Evolutionary conservation across 2,888 invertebrate species (phyloP), one percentile per base, ranked within the genome.

Genomic region (Lucinisca nassula): DNA sequence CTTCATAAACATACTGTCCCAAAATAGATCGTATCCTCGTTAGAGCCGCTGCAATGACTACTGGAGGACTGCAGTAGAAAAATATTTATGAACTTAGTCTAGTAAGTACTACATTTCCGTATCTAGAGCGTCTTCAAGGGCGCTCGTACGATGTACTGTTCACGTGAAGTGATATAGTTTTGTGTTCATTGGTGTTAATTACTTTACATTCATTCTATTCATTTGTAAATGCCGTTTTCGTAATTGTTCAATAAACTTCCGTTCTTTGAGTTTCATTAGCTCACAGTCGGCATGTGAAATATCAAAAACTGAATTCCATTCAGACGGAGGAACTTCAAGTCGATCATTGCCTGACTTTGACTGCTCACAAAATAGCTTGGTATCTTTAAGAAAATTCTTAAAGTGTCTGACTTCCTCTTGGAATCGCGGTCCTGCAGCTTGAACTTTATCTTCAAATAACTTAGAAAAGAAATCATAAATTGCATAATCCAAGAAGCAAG

Each of bases 401-500:
- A 77, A 79, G 32, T 67, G 32, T 17, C 10, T 38, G 0, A 84
- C 84, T 70, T 84, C 84, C 0, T 72, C 67, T 24, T 24, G 24
- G n/a, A 67, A 35, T 1, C 17, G 12, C 12, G 32, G 12, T 1
- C 67, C 67, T 21, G 32, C 67, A 14, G 67, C 67, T 35, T 67
- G 8, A 3, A 67, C 67, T 35, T 67, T 67, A 67, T 67, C 32
- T 6, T 67, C 67, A 35, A 67, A 67, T 17, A 32, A 1, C 24
- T 67, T 67, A 14, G 67, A 17, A 67, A 67, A 67, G 67, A 14
- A 67, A 35, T 88, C 79, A 30, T 85, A 85, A n/a, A 88, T 58
- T 45, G 73, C 77, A 51, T 88, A 85, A 72, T 88, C 88, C 17
- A 88, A 40, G 37, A 74, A 82, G n/a, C 80, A 80, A 0, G 82